Base-by-base conservation (phyloP, 1,140 invertebrate genomes). In the Micrasema minimum region DNA sequence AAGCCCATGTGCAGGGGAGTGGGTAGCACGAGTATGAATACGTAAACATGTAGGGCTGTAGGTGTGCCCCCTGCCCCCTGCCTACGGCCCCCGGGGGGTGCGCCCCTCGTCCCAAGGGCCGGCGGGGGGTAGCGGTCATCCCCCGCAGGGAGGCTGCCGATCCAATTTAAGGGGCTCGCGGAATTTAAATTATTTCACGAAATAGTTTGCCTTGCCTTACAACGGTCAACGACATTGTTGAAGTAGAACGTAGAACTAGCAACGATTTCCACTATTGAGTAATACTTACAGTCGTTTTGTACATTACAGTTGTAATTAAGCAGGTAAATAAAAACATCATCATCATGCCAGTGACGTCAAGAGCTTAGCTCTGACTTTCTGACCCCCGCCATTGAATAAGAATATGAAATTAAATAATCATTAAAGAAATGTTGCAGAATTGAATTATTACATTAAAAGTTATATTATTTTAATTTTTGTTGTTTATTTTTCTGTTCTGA, bases 11-110 rank as follows among this genome's bases (percentile, higher is more conserved):
- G 51, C 16, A 31, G 53, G 55, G 62, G 61, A 66, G 68, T 68
- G 48, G 55, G 55, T 55, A 65, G 46, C 38, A 62, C 71, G 71
- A 72, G 68, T 72, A 72, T 72, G 71, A 72, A 72, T 72, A 72
- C 71, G 71, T 68, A 66, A 66, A 51, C 64, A 66, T 57, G 51
- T 68, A 68, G 64, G 57, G 48, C 46, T 72, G 70, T 65, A 65
- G 61, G 70, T 65, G 57, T 66, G 41, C 48, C 12, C 61, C 48
- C 26, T 20, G n/a, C 57, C 57, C 57, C 46, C 16, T 23, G 69
- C 12, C 18, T 26, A 10, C 31, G 48, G 38, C 51, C 18, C 26
- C 35, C 43, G 16, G 51, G 55, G 41, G 10, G 35, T 43, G 20
- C 62, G 37, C 67, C 37, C 38, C 53, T 31, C 43, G 20, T 66